Evolutionary conservation across 2,113 vertebrate genomes (phyloP), one percentile per base, ranked within the genome.

Genomic region (Dermatemys mawii): DNA sequence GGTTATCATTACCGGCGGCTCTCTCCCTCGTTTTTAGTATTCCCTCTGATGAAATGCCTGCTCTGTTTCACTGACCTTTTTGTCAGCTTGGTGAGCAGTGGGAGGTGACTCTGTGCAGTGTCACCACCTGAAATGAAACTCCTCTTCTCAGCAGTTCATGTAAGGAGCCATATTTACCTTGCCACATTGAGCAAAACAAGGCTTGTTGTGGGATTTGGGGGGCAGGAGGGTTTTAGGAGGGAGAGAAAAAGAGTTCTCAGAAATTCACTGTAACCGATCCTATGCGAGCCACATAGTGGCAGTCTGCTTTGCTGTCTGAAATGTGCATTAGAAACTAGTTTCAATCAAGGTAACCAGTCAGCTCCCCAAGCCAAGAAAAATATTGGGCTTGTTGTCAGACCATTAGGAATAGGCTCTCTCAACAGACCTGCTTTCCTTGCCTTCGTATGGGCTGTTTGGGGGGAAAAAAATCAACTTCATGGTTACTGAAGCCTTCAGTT

Each of bases 1-100:
- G 96, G 97, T 96, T 97, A 94, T 93, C 97, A 96, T 97, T 97
- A 95, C 96, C 93, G 93, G 95, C 95, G 96, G 53, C 46, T 93
- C 83, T 96, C 96, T 96, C 96, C 93, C 97, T 94, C 22, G 83
- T 97, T 97, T 94, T 92, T 93, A 93, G 63, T 84, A 73, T 93
- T 94, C 84, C 88, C 84, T 90, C 95, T 94, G 88, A 87, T 84
- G 91, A 94, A 93, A 94, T 92, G 95, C 97, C 95, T 93, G n/a
- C 24, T 93, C 92, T 89, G 35, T 70, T 90, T 94, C 94, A 90
- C 90, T 97, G 95, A 63, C 90, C 87, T 96, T 93, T 70, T 86
- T 86, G 78, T 90, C 95, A 93, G 75, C 53, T 29, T 93, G 90
- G 88, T 51, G 80, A 53, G 90, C 81, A 81, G 85, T 67, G 89